A percentile compares a stretch with the other conserved stretches of the same genome.
Evolutionary conservation across 1,140 invertebrate species (phyloP).

Genomic region (Conus betulinus): DNA sequence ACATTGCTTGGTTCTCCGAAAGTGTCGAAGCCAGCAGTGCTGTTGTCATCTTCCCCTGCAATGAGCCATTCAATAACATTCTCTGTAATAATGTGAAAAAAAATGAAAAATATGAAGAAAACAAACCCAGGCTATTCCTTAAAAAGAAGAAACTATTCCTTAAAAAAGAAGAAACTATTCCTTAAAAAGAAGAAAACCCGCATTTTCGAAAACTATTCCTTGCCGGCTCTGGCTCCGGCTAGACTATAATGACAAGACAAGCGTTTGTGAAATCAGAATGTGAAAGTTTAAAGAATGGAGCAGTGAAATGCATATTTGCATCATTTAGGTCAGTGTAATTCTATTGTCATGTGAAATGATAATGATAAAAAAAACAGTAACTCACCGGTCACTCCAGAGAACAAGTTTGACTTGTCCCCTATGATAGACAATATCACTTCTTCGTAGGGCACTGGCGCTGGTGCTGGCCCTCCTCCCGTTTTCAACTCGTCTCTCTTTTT

Average conservation of each 20-base stretch:
- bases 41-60: slow-evolving; percentile 18
- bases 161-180: slow-evolving; percentile 9
- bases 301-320: too few species aligned
- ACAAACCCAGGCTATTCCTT: slow-evolving; percentile 24
- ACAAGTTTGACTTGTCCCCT: slow-evolving; percentile 22
- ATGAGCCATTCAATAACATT: slow-evolving; percentile 17
- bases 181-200: slow-evolving; percentile 13
- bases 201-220: neutral
- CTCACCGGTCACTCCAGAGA: slow-evolving; percentile 18
- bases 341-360: slow-evolving; percentile 16
- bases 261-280: too few species aligned
- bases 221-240: too few species aligned
- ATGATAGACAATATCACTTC: slow-evolving; percentile 24
- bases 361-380: slow-evolving; percentile 20
- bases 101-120: slow-evolving; percentile 10
- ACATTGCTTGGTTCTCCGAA: neutral
- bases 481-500: slow-evolving; percentile 7
- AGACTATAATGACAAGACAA: too few species aligned
- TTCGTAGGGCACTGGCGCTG: slow-evolving; percentile 21
- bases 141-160: too few species aligned
- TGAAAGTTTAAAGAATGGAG: too few species aligned
- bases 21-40: slow-evolving; percentile 2
- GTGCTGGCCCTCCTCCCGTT: slow-evolving; percentile 11
- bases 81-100: slow-evolving; percentile 24
- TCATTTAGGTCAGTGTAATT: neutral